phyloP scores from a whole-genome alignment of 2,797 vertebrate genomes.

The Hydrophis major region DNA sequence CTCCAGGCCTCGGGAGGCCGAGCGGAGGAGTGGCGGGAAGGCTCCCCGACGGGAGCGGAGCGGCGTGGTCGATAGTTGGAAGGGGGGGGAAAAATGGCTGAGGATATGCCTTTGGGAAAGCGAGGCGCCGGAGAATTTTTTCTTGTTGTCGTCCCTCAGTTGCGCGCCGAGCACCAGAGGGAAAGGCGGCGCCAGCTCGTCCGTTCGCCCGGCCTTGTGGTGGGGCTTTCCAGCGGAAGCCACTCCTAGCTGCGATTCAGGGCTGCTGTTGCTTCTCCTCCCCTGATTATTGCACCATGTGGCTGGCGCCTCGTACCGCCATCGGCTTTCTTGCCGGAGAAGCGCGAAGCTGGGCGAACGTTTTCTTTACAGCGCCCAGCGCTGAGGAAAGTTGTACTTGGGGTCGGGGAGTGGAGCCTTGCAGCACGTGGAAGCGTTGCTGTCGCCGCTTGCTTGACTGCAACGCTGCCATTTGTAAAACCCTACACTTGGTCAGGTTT shows the following conservation, averaged over 20 bases:
- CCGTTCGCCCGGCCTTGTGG: not conserved
- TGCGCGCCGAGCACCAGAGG: not conserved
- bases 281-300: not conserved
- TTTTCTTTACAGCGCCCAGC: not conserved
- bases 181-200: not conserved
- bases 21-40: not conserved
- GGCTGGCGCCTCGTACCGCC: not conserved
- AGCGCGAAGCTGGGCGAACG: not conserved
- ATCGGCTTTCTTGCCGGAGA: not conserved
- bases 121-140: not conserved
- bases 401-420: not conserved
- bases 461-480: not conserved
- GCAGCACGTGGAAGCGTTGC: not conserved
- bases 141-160: not conserved
- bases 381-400: not conserved
- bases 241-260: not conserved
- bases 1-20: slow-evolving; percentile 35
- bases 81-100: not conserved
- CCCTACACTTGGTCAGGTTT: not conserved
- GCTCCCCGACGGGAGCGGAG: not conserved
- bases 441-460: not conserved
- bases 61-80: slow-evolving; percentile 14
- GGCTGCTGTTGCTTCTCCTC: not conserved
- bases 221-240: slow-evolving; percentile 8
- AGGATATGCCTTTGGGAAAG: not conserved